Base-by-base conservation (phyloP, 2,888 invertebrate species). In the Athetis lepigone region DNA sequence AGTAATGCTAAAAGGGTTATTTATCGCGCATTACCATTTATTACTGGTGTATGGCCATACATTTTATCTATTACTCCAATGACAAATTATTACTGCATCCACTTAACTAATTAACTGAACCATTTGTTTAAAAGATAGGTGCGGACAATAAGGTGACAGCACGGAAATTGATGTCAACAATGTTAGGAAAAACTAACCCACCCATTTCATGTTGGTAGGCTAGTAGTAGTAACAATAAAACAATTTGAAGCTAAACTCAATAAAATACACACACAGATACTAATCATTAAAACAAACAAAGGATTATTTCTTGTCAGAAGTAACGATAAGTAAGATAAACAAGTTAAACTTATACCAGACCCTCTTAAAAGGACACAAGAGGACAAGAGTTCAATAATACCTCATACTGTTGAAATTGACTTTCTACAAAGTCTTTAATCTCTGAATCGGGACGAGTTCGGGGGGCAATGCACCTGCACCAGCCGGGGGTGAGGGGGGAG, bases 381-480 rank as follows among this genome's bases (percentile, higher is more conserved):
- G 49, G 76, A 64, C 56, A 57, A 46, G 36, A 60, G 72, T 64
- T 76, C 71, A 64, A 70, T 70, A 63, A 59, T 56, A 76, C 64
- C 46, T 45, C 45, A 46, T 43, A 51, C 54, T 40, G 29, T 67
- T 55, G 55, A 71, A 61, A 60, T 56, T 54, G 55, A 70, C 73
- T 71, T 76, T 72, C 62, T 60, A 72, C 57, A 49, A 60, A 65
- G 63, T 66, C 60, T 57, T 62, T 69, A 79, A 80, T 71, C 65
- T 63, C 60, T 63, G 71, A 70, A 79, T 66, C 76, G 68, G 65
- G 72, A 36, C 77, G 71, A 76, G 83, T 85, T 87, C 74, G 85
- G 83, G 81, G 88, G 85, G 75, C 87, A 82, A 85, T 87, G 90
- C 90, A 90, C 90, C 88, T 89, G 86, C 75, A 63, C 42, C 79